Base-by-base conservation (phyloP, 2,888 invertebrate genomes). In the Caenorhabditis becei region DNA sequence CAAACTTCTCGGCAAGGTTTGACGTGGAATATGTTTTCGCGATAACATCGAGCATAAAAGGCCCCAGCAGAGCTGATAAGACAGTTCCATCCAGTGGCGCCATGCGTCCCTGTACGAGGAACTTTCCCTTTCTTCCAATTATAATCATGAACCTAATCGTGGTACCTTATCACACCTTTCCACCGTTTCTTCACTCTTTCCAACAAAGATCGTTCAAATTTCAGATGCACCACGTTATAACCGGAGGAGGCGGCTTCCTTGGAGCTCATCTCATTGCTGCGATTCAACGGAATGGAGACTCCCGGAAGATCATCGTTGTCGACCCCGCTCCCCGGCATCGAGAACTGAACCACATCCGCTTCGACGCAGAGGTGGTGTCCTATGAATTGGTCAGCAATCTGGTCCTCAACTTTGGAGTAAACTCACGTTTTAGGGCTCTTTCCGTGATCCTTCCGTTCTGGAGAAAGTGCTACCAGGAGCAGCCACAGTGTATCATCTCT, bases 161-260 rank as follows among this genome's bases (percentile, higher is more conserved):
- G n/a, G n/a, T n/a, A n/a, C n/a, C n/a, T n/a, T n/a, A n/a, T n/a
- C n/a, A n/a, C n/a, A n/a, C n/a, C n/a, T n/a, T n/a, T n/a, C n/a
- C n/a, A n/a, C n/a, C n/a, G n/a, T n/a, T n/a, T n/a, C n/a, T n/a
- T n/a, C n/a, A n/a, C n/a, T n/a, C n/a, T n/a, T n/a, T n/a, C n/a
- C n/a, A n/a, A n/a, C n/a, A n/a, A n/a, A n/a, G n/a, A n/a, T n/a
- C n/a, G n/a, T n/a, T n/a, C n/a, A n/a, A 18, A 2, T 20, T 47
- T 4, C 47, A 20, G 18, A 51, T 24, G 26, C 24, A 51, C 11
- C 35, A 47, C 28, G 61, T 61, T 16, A 44, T 72, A 1, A 72
- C 65, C 23, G 72, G 72, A 1, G 80, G 80, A 7, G 80, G 80
- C 24, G 80, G 80, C 10, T 80, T 59, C 20, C 37, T 80, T 0